Conservation (phyloP, 2,888 invertebrate genomes). For the Brachylomia viminalis region DNA sequence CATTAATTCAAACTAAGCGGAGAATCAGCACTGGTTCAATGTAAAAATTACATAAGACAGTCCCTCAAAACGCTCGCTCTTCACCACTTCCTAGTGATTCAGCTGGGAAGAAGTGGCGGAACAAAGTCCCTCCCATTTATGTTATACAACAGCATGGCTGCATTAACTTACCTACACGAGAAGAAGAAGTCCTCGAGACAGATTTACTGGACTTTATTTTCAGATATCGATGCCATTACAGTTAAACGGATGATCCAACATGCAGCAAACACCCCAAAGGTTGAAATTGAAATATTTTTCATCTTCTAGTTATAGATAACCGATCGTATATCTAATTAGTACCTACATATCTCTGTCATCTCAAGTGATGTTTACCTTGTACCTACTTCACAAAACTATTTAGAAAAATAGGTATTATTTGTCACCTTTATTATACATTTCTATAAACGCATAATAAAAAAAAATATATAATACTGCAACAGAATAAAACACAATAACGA, state of each 20-base stretch:
- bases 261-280: background rate
- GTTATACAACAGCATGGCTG: background rate
- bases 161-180: background rate
- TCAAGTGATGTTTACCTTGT: background rate
- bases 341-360: slow-evolving; percentile 7
- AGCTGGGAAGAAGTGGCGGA: too few species aligned
- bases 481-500: too few species aligned
- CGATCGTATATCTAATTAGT: background rate
- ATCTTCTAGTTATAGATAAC: background rate
- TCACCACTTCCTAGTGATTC: too few species aligned
- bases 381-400: background rate
- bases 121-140: too few species aligned
- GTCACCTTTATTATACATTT: background rate
- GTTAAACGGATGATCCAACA: background rate
- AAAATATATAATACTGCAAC: too few species aligned
- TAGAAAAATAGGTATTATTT: background rate
- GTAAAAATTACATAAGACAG: too few species aligned
- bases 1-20: too few species aligned
- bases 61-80: too few species aligned
- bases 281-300: background rate
- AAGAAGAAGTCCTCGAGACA: background rate
- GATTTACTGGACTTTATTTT: background rate
- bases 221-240: background rate
- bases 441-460: too few species aligned
- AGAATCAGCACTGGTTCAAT: too few species aligned